Evolutionary conservation across 2,797 vertebrate species (phyloP).

Genomic region (Prionace glauca): DNA sequence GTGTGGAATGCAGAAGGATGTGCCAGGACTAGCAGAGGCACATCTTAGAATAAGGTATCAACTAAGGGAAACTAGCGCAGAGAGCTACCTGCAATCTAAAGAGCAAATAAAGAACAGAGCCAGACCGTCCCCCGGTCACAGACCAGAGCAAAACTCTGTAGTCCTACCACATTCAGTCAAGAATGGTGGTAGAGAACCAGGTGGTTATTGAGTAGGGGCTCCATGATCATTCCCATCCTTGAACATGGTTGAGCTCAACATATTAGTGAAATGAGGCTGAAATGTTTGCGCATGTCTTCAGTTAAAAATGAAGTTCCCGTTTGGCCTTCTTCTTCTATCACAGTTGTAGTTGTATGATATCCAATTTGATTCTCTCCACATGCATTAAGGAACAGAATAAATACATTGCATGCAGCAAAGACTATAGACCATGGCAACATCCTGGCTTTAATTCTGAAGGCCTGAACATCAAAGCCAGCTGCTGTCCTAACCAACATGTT

Average conservation of each 20-base stretch:
- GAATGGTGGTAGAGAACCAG: not conserved
- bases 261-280: not conserved
- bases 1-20: not conserved
- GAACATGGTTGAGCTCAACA: not conserved
- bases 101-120: not conserved
- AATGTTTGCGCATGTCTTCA: not conserved
- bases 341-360: not conserved
- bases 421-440: not conserved
- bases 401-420: not conserved
- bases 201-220: too few species aligned
- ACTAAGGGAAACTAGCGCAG: not conserved
- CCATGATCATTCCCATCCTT: not conserved
- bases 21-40: not conserved
- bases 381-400: not conserved
- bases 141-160: not conserved
- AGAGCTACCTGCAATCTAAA: not conserved
- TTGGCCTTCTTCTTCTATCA: not conserved
- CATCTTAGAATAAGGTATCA: not conserved
- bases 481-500: too few species aligned
- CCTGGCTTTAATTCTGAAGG: not conserved
- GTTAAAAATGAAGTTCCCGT: not conserved
- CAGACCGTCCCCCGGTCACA: too few species aligned
- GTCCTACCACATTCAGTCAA: not conserved
- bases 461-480: not conserved
- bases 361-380: not conserved